Evolutionary conservation across 1,140 invertebrate genomes (phyloP), one percentile per base, ranked within the genome.

Genomic region (Formica selysi): DNA sequence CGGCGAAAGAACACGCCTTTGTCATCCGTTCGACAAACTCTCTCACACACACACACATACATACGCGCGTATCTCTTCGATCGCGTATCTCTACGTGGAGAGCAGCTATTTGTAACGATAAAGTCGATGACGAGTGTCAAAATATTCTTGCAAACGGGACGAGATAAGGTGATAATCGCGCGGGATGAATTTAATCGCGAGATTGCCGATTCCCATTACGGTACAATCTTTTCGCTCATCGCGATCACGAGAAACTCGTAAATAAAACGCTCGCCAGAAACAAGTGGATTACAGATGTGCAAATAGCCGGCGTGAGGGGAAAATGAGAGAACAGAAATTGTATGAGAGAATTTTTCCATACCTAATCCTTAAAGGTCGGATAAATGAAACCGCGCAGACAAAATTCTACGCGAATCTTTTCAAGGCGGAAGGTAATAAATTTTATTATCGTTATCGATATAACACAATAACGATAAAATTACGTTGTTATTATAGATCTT

Each of bases 1-100:
- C 62, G 62, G 79, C 68, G 83, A 92, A 93, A 92, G 91, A 90
- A 91, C 89, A 91, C 91, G 86, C 90, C 91, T 92, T 93, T 93
- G 91, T 93, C 91, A 91, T 91, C 87, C 90, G 88, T 87, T 90
- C 81, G 89, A 90, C 91, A 90, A 87, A 89, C 88, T 88, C 61
- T 65, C 44, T 71, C 61, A 67, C 89, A 78, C 88, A 78, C 61
- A 68, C 61, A 67, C 89, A 76, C 89, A 78, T 62, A 68, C 67
- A 57, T 86, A 3, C 11, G 19, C 61, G 59, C 76, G 32, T 44
- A 59, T 51, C 44, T 48, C 86, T 92, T 91, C 90, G 68, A 36
- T 4, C 38, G 41, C 59, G 76, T 80, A 91, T 90, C 87, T 92
- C 67, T 41, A 65, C 57, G 41, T 65, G 29, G 44, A 70, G 67